Conservation (phyloP, 2,888 invertebrate genomes). For the Macrophya alboannulata region DNA sequence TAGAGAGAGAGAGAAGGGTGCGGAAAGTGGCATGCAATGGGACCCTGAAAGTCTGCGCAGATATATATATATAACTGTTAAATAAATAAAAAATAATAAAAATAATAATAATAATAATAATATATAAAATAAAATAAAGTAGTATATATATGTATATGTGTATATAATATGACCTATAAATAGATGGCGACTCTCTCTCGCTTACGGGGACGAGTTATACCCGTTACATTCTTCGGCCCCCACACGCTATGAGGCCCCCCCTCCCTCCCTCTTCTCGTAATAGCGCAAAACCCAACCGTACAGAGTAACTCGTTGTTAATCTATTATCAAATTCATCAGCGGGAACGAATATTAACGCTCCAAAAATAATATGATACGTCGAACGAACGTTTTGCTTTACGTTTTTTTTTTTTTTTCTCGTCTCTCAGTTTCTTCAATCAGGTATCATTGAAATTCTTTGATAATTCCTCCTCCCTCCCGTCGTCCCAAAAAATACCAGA, state of each 20-base stretch:
- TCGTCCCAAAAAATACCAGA: no score
- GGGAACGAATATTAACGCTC: no score
- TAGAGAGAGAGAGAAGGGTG: background rate
- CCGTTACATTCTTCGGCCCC: background rate
- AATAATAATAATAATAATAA: background rate
- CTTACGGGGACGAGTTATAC: constrained; percentile 2
- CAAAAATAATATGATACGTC: no score
- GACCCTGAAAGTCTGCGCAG: background rate
- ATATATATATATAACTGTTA: background rate
- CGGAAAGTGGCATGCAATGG: background rate
- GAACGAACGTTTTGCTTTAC: no score
- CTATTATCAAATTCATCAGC: no score
- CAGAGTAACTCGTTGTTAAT: no score
- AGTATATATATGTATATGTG: background rate
- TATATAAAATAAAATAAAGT: background rate
- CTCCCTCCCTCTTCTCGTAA: background rate
- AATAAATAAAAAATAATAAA: background rate
- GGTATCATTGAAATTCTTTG: no score
- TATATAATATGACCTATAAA: background rate
- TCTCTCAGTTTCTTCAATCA: no score
- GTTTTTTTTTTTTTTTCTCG: no score
- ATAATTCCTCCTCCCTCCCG: no score
- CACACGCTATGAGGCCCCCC: background rate
- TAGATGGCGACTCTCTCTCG: constrained; percentile 17
- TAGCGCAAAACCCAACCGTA: background rate